Evolutionary conservation across 1,140 invertebrate genomes (phyloP).

Genomic region (Frieseomelitta varia): DNA sequence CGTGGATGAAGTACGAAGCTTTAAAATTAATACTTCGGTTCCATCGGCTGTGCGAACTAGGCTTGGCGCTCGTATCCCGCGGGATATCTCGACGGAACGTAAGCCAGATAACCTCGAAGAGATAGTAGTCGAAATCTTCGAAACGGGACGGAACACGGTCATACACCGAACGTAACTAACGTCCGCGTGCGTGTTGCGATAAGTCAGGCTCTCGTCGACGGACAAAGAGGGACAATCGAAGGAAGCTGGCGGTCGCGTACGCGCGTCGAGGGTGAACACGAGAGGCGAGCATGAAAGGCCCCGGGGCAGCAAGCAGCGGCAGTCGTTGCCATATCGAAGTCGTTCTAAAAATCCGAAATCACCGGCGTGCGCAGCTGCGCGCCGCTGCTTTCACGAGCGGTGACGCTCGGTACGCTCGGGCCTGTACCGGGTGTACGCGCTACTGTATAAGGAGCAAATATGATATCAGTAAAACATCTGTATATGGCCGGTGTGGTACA

Average conservation of each 20-base stretch:
- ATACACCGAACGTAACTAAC: too few relatives aligned
- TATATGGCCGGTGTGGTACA: constrained; percentile 40
- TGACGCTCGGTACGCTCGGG: constrained; percentile 15
- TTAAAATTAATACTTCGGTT: background rate
- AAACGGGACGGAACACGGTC: background rate
- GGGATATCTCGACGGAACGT: background rate
- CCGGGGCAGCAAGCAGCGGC: background rate
- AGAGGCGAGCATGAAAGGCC: constrained; percentile 27
- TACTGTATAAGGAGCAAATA: constrained; percentile 58
- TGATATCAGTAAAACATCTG: constrained; percentile 60
- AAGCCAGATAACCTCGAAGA: background rate
- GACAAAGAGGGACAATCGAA: constrained; percentile 10
- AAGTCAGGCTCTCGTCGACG: constrained; percentile 1
- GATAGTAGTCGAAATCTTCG: too few relatives aligned
- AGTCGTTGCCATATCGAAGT: constrained; percentile 38
- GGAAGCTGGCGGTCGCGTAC: background rate
- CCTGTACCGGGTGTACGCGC: constrained; percentile 22
- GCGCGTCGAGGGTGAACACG: background rate
- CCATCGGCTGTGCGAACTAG: too few relatives aligned
- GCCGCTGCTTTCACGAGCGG: constrained; percentile 49
- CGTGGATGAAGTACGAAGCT: background rate
- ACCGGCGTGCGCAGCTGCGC: constrained; percentile 48
- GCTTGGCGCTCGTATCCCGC: too few relatives aligned
- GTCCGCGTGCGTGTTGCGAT: background rate
- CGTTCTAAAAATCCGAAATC: constrained; percentile 50